Conservation (phyloP, 2,888 invertebrate genomes). For the Calliopum simillimum region DNA sequence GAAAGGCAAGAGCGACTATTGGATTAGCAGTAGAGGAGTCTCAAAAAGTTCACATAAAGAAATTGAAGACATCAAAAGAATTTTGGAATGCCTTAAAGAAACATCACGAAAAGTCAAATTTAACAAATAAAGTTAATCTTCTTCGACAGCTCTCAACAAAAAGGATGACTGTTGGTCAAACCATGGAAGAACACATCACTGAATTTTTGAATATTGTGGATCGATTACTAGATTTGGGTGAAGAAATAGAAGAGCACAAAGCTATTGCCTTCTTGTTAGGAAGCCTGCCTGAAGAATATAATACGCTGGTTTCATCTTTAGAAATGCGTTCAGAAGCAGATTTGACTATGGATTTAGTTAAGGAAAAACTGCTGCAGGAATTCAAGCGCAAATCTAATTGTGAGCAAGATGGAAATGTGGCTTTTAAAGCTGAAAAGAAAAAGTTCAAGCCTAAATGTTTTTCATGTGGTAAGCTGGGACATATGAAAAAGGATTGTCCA, state of each 20-base stretch:
- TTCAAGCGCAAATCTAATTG: conserved; percentile 26
- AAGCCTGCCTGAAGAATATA: conserved; percentile 27
- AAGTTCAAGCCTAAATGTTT: conserved; percentile 7
- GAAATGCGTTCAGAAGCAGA: conserved; percentile 30
- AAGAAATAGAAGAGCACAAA: conserved; percentile 31
- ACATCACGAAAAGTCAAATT: no score
- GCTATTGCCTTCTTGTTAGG: conserved; percentile 31
- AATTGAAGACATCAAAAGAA: not conserved
- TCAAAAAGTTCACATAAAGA: conserved; percentile 26
- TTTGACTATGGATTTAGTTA: conserved; percentile 33
- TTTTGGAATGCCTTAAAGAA: no score
- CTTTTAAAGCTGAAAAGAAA: conserved; percentile 30
- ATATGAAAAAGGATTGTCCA: conserved; percentile 28
- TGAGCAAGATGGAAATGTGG: conserved; percentile 4
- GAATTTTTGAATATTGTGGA: conserved; percentile 31
- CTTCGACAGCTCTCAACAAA: conserved; percentile 23
- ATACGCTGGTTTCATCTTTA: no score
- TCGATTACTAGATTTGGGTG: conserved; percentile 35
- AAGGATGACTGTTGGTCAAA: conserved; percentile 11
- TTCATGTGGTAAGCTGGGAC: conserved; percentile 27
- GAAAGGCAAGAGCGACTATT: no score
- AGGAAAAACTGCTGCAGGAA: conserved; percentile 39
- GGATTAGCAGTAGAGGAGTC: no score
- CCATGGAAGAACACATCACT: conserved; percentile 33
- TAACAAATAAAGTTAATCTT: conserved; percentile 8